Percentiles rank a stretch among this genome's conserved stretches.
Evolutionary conservation across 2,888 invertebrate genomes (phyloP).

Genomic region (Gastracanthus pulcherrimus): DNA sequence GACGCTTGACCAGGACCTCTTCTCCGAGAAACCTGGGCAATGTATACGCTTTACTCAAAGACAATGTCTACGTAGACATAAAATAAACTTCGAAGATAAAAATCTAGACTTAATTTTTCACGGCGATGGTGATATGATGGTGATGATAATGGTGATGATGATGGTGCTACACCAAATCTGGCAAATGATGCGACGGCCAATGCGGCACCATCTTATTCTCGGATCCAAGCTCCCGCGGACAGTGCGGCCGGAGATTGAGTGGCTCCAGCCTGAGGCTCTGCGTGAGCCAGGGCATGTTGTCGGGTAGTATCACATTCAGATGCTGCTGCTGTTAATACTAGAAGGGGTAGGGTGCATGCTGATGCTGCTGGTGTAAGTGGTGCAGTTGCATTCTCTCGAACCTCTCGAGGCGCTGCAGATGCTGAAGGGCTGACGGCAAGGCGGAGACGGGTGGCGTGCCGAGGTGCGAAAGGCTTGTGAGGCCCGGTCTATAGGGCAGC

Average conservation of each 20-base stretch:
- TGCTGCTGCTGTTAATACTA: constrained; percentile 62
- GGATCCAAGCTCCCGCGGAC: constrained; percentile 78
- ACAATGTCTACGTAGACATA: too few relatives aligned
- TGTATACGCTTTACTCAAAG: too few relatives aligned
- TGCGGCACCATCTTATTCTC: constrained; percentile 64
- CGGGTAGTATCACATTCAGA: constrained; percentile 60
- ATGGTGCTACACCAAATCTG: constrained; percentile 69
- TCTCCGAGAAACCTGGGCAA: too few relatives aligned
- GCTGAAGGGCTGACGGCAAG: constrained; percentile 79
- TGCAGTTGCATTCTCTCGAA: constrained; percentile 77
- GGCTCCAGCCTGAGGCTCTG: constrained; percentile 86
- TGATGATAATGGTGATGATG: constrained; percentile 54
- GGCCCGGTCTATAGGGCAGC: constrained; percentile 72
- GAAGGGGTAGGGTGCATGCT: constrained; percentile 63
- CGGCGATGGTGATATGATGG: too few relatives aligned
- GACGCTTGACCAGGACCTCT: too few relatives aligned
- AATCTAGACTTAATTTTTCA: too few relatives aligned
- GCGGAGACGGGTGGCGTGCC: constrained; percentile 87
- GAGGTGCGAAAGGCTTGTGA: constrained; percentile 79
- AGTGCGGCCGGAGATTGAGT: constrained; percentile 88
- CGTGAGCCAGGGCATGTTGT: constrained; percentile 89
- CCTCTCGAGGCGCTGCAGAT: constrained; percentile 67
- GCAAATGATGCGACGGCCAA: constrained; percentile 73
- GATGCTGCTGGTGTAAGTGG: constrained; percentile 50
- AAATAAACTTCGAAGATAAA: too few relatives aligned